A percentile compares a stretch with the other conserved stretches of the same genome.
phyloP scores from a whole-genome alignment of 2,888 invertebrate species.

The Craniophora ligustri region DNA sequence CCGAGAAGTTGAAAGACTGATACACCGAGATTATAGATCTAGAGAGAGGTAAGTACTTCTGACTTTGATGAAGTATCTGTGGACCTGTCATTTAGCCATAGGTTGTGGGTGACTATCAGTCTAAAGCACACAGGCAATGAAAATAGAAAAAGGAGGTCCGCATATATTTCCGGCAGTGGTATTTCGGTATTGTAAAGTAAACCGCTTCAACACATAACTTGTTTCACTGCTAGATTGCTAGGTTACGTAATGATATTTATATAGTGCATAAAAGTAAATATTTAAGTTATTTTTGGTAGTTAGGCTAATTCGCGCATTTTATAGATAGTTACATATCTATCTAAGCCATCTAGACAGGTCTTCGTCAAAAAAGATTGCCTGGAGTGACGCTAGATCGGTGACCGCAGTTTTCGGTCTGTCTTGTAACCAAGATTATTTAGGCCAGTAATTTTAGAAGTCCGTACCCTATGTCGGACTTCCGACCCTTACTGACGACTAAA shows the following conservation, averaged over 20 bases:
- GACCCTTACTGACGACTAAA: not conserved
- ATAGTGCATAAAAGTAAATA: not conserved
- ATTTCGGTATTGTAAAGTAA: slow-evolving; percentile 8
- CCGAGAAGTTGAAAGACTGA: slow-evolving; percentile 89
- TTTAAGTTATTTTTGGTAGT: slow-evolving; percentile 25
- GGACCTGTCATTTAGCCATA: not conserved
- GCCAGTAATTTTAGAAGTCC: slow-evolving; percentile 19
- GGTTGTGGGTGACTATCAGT: no score
- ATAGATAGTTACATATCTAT: no score
- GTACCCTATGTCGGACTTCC: not conserved
- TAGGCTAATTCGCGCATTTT: slow-evolving; percentile 32
- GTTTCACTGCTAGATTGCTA: slow-evolving; percentile 34
- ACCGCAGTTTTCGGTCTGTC: not conserved
- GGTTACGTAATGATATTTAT: slow-evolving; percentile 11
- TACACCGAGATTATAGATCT: slow-evolving; percentile 89
- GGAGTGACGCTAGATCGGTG: not conserved
- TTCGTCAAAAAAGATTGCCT: not conserved
- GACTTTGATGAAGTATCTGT: slow-evolving; percentile 8
- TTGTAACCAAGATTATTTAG: not conserved
- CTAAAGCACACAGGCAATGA: no score
- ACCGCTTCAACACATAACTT: slow-evolving; percentile 24
- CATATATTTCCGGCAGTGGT: slow-evolving; percentile 6
- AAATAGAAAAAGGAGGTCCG: not conserved
- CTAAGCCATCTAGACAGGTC: not conserved
- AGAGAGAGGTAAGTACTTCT: slow-evolving; percentile 80